Percentiles rank a stretch among this genome's conserved stretches.
Evolutionary conservation across 2,113 vertebrate species (phyloP).

Genomic region (Dissostichus mawsoni): DNA sequence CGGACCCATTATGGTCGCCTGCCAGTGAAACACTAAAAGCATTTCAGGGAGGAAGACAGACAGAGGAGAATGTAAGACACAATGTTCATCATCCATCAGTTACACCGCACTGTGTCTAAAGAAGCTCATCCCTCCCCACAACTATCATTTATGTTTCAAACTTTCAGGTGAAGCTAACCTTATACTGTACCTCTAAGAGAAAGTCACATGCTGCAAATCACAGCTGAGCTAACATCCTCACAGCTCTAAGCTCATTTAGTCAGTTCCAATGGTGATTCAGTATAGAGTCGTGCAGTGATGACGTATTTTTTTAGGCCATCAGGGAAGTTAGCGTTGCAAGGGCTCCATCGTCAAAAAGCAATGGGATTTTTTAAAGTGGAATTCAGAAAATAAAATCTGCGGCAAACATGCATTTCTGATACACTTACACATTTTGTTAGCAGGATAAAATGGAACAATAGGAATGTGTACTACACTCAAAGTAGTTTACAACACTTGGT

Average conservation of each 20-base stretch:
- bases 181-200: background rate
- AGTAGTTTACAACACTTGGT: background rate
- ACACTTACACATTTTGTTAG: too few relatives aligned
- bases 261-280: too few relatives aligned
- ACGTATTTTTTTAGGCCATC: too few relatives aligned
- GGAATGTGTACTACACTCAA: background rate
- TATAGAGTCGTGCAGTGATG: too few relatives aligned
- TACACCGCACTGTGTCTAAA: background rate
- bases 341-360: too few relatives aligned
- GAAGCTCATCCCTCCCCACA: background rate
- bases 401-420: too few relatives aligned
- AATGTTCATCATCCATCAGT: background rate
- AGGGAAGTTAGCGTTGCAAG: too few relatives aligned
- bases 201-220: background rate
- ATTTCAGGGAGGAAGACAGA: slow-evolving; percentile 30
- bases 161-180: background rate
- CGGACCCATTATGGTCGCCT: slow-evolving; percentile 83
- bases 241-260: too few relatives aligned
- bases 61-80: slow-evolving; percentile 6
- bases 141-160: background rate
- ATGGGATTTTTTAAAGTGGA: too few relatives aligned
- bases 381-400: too few relatives aligned
- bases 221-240: too few relatives aligned
- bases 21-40: slow-evolving; percentile 77
- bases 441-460: too few relatives aligned